Evolutionary conservation across 2,888 invertebrate species (phyloP), one percentile per base, ranked within the genome.

Genomic region (Neoaliturus tenellus): DNA sequence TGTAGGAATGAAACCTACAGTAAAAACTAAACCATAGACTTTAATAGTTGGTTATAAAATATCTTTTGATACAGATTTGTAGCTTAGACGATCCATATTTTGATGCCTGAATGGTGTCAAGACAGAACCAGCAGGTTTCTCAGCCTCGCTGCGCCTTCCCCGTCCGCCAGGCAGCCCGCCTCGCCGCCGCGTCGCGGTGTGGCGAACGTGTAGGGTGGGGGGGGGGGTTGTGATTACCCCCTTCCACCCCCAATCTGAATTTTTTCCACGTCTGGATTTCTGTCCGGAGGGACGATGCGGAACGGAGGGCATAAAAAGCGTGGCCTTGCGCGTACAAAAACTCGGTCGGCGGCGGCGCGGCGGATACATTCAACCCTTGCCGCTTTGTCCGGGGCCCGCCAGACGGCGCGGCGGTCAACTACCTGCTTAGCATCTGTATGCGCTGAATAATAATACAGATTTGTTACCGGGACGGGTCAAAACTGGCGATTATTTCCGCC

Each of bases 181-280:
- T 44, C 44, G 10, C 10, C 58, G 6, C 23, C 58, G 12, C 4
- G 58, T 17, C n/a, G 58, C 23, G 58, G 58, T 17, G 23, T 17
- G 17, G 58, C 67, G 67, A 33, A 12, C 28, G 31, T 14, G 82
- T 25, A 71, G 33, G 51, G 75, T 20, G 33, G 55, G 23, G 39
- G 39, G 39, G 35, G 41, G 28, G 82, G 71, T n/a, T 17, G 83
- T 78, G 83, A 78, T 75, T 62, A 28, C 78, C 73, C 73, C 81
- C 35, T 35, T 48, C 82, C 67, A 39, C 81, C 48, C 71, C 39
- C 82, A 71, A 82, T 82, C 82, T 82, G 82, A 82, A 82, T 82
- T 82, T 82, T 82, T 82, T 82, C 17, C 69, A 69, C 82, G 82
- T 82, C 82, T 82, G 82, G 82, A 71, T 82, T 82, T 69, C 82